Conservation (phyloP, 2,888 invertebrate species). For the Archips xylosteana region DNA sequence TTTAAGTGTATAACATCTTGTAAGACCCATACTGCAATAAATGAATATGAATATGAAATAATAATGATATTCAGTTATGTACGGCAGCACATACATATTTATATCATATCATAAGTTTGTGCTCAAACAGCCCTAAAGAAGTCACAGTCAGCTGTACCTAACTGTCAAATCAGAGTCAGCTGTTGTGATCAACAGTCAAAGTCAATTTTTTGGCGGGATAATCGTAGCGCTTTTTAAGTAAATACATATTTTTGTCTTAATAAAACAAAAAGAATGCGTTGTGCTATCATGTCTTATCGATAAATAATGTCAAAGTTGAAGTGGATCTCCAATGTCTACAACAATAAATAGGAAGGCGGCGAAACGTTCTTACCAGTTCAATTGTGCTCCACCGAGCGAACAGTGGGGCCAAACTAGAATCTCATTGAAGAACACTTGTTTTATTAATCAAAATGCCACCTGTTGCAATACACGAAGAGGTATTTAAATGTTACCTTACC, state of each 20-base stretch:
- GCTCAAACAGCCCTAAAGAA: slow-evolving; percentile 2
- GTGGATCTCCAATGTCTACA: slow-evolving; percentile 53
- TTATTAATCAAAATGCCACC: slow-evolving; percentile 70
- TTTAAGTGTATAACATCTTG: too few species aligned
- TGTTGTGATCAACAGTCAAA: slow-evolving; percentile 3
- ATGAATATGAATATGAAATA: too few species aligned
- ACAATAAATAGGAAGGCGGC: slow-evolving; percentile 65
- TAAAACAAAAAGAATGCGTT: neutral
- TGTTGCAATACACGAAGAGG: slow-evolving; percentile 76
- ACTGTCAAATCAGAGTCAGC: slow-evolving; percentile 14
- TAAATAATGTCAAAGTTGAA: slow-evolving; percentile 69
- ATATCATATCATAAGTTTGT: neutral
- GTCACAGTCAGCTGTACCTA: neutral
- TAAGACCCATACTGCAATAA: too few species aligned
- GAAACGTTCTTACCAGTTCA: slow-evolving; percentile 68
- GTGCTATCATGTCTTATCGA: slow-evolving; percentile 47
- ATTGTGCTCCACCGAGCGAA: slow-evolving; percentile 56
- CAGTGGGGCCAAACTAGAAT: slow-evolving; percentile 50
- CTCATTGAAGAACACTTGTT: slow-evolving; percentile 36
- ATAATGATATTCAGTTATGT: too few species aligned
- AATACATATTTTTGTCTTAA: neutral
- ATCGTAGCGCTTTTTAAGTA: neutral
- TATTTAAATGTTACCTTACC: slow-evolving; percentile 47
- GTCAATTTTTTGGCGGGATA: slow-evolving; percentile 43
- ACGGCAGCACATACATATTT: too few species aligned